A percentile compares a stretch with the other conserved stretches of the same genome.
phyloP scores from a whole-genome alignment of 2,113 vertebrate genomes.

The Amblyopsis rosae region DNA sequence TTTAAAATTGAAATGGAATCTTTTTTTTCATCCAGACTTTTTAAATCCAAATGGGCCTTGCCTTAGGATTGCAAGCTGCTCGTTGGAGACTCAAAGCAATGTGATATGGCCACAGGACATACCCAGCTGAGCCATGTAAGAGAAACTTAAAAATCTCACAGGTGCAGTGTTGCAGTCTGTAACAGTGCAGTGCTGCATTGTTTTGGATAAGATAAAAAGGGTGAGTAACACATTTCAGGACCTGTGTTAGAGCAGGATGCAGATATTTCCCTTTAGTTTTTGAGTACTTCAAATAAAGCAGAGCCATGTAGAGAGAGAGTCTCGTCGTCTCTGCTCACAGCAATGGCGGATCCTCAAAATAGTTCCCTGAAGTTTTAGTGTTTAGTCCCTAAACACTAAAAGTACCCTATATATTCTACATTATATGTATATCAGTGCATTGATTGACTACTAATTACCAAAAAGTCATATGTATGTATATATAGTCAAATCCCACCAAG shows the following conservation, averaged over 20 bases:
- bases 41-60: conserved; percentile 31
- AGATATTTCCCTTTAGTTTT: conserved; percentile 52
- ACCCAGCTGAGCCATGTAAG: conserved; percentile 68
- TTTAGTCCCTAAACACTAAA: too few species aligned
- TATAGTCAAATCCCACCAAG: too few species aligned
- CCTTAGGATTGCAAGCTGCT: conserved; percentile 45
- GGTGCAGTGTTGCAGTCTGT: conserved; percentile 61
- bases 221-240: conserved; percentile 51
- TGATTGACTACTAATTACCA: too few species aligned
- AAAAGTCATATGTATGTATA: too few species aligned
- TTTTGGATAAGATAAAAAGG: conserved; percentile 52
- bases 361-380: too few species aligned
- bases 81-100: conserved; percentile 58
- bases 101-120: conserved; percentile 59
- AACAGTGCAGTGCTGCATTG: conserved; percentile 55
- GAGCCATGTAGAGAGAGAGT: too few species aligned
- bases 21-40: conserved; percentile 45
- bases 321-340: too few species aligned
- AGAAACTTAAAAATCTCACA: conserved; percentile 67
- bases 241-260: conserved; percentile 37
- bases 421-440: too few species aligned
- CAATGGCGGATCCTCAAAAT: too few species aligned
- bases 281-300: too few species aligned
- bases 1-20: conserved; percentile 33
- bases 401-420: too few species aligned